Conservation (phyloP, 2,113 vertebrate species). For the Aegotheles bennettii region DNA sequence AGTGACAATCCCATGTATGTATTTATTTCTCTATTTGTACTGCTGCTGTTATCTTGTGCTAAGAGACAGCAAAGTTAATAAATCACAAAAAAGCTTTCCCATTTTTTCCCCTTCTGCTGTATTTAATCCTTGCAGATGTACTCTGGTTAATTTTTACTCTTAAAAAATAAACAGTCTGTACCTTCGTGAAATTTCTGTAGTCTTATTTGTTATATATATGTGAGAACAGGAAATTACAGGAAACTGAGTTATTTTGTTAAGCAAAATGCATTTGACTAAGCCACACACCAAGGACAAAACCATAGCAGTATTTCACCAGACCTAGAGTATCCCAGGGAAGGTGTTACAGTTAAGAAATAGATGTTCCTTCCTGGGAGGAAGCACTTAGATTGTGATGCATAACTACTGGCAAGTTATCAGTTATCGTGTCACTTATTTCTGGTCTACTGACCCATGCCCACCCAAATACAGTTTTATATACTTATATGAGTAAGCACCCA, state of each 20-base stretch:
- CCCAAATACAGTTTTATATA: background rate
- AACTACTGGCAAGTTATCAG: background rate
- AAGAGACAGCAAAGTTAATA: background rate
- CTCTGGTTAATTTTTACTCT: background rate
- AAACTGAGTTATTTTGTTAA: background rate
- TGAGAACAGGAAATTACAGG: background rate
- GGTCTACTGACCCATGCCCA: background rate
- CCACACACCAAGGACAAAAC: background rate
- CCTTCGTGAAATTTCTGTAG: background rate
- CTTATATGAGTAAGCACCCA: background rate
- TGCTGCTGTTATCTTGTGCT: background rate
- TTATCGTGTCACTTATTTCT: background rate
- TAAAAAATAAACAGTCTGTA: background rate
- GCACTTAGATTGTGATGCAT: background rate
- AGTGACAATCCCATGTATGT: background rate
- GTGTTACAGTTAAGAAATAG: background rate
- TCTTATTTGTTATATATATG: background rate
- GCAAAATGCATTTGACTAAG: background rate
- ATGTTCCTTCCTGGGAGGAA: background rate
- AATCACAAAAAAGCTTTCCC: background rate
- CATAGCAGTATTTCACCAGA: background rate
- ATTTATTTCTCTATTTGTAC: background rate
- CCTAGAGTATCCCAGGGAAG: background rate
- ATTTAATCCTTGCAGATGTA: background rate
- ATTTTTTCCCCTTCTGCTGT: background rate